Evolutionary conservation across 2,113 vertebrate genomes (phyloP).

Genomic region (Peromyscus maniculatus): DNA sequence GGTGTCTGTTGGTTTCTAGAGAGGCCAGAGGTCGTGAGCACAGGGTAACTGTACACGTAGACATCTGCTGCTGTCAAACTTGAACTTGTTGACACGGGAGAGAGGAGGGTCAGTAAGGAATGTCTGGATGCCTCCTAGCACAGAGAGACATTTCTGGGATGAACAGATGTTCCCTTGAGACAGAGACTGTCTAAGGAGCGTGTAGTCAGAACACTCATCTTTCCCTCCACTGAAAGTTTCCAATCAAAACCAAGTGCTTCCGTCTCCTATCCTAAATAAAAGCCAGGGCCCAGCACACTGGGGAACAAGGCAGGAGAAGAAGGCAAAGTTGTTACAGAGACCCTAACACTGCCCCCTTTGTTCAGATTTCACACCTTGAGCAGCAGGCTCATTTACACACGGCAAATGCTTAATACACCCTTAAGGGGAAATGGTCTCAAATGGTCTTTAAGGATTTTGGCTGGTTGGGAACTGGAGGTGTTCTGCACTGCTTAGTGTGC

Average conservation of each 20-base stretch:
- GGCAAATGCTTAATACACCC: not conserved
- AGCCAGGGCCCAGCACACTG: not conserved
- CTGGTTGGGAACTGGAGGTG: not conserved
- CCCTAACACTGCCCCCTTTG: too few species aligned
- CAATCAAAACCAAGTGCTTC: not conserved
- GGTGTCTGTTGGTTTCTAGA: not conserved
- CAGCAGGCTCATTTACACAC: not conserved
- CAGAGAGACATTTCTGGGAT: not conserved
- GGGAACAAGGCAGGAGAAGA: not conserved
- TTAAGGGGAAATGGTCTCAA: not conserved
- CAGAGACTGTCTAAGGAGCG: not conserved
- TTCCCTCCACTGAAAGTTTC: not conserved
- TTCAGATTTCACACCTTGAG: not conserved
- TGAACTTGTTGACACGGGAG: not conserved
- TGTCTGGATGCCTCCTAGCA: not conserved
- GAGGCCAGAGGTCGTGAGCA: not conserved
- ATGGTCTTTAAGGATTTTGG: not conserved
- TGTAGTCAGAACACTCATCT: fast-evolving
- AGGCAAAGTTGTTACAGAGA: not conserved
- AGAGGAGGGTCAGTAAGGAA: not conserved
- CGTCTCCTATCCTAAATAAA: not conserved
- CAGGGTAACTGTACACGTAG: not conserved
- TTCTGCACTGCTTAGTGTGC: not conserved
- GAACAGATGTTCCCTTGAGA: not conserved
- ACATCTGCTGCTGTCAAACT: not conserved